A percentile compares a stretch with the other conserved stretches of the same genome.
Evolutionary conservation across 2,113 vertebrate genomes (phyloP).

Genomic region (Microcebus jonahi): DNA sequence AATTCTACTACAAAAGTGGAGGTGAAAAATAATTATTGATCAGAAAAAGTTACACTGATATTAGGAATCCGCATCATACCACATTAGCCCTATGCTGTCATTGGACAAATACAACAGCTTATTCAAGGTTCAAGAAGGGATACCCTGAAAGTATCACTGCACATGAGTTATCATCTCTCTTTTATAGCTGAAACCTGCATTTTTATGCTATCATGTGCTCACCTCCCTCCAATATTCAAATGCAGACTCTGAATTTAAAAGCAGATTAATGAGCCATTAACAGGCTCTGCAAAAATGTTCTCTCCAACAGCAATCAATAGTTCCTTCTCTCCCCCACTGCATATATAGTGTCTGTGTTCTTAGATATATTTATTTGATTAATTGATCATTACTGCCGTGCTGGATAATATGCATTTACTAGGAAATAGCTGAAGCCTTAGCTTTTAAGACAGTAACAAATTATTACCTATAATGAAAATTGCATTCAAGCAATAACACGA

Average conservation of each 20-base stretch:
- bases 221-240: conserved; percentile 76
- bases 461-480: conserved; percentile 74
- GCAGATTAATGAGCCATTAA: conserved; percentile 86
- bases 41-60: not conserved
- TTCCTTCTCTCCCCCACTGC: conserved; percentile 70
- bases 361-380: conserved; percentile 83
- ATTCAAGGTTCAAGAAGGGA: conserved; percentile 54
- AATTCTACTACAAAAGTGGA: not conserved
- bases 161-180: conserved; percentile 77
- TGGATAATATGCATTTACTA: conserved; percentile 77
- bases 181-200: conserved; percentile 80
- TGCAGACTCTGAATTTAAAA: conserved; percentile 82
- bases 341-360: conserved; percentile 74
- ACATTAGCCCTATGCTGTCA: conserved; percentile 45
- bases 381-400: conserved; percentile 82
- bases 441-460: conserved; percentile 81
- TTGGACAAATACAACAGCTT: not conserved
- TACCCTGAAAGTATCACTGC: conserved; percentile 77
- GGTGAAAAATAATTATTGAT: conserved; percentile 7
- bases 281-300: conserved; percentile 73
- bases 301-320: conserved; percentile 81
- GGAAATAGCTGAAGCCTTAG: conserved; percentile 79
- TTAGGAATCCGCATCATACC: conserved; percentile 39
- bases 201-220: conserved; percentile 69
- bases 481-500: not conserved